Percentiles rank a stretch among this genome's conserved stretches.
Evolutionary conservation across 2,113 vertebrate genomes (phyloP).

Genomic region (Ascaphus truei): DNA sequence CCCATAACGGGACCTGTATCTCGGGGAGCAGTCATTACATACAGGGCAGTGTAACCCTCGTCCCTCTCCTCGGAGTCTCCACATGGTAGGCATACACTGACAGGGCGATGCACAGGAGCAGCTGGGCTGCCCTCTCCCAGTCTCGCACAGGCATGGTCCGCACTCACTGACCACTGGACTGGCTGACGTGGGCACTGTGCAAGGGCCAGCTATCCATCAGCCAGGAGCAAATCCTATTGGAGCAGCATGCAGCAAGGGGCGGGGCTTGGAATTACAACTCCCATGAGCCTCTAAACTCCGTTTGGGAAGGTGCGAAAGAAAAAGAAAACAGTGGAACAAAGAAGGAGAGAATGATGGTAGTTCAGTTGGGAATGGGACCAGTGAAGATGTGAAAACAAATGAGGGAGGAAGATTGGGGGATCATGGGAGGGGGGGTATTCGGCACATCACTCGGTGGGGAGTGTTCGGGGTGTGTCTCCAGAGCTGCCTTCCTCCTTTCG

Average conservation of each 20-base stretch:
- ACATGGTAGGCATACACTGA: conserved; percentile 76
- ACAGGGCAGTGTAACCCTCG: conserved; percentile 69
- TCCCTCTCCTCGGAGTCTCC: conserved; percentile 66
- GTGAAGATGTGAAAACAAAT: too few relatives aligned
- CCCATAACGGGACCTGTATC: too few relatives aligned
- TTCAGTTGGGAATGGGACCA: background rate
- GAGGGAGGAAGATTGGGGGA: background rate
- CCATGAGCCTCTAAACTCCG: conserved; percentile 44
- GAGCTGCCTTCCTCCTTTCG: too few relatives aligned
- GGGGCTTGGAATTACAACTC: background rate
- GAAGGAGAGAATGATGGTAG: background rate
- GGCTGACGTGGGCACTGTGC: too few relatives aligned
- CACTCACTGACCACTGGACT: background rate
- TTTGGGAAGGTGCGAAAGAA: too few relatives aligned
- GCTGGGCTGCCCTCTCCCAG: conserved; percentile 59
- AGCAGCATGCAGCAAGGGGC: conserved; percentile 14
- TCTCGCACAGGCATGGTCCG: conserved; percentile 42
- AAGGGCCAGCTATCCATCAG: too few relatives aligned
- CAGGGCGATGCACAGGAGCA: conserved; percentile 57
- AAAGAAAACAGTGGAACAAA: too few relatives aligned
- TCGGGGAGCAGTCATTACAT: too few relatives aligned
- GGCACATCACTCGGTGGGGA: too few relatives aligned
- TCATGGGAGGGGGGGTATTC: too few relatives aligned
- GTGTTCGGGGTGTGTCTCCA: too few relatives aligned
- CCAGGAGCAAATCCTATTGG: too few relatives aligned